Evolutionary conservation across 2,113 vertebrate species (phyloP).

Genomic region (Balaenoptera acutorostrata): DNA sequence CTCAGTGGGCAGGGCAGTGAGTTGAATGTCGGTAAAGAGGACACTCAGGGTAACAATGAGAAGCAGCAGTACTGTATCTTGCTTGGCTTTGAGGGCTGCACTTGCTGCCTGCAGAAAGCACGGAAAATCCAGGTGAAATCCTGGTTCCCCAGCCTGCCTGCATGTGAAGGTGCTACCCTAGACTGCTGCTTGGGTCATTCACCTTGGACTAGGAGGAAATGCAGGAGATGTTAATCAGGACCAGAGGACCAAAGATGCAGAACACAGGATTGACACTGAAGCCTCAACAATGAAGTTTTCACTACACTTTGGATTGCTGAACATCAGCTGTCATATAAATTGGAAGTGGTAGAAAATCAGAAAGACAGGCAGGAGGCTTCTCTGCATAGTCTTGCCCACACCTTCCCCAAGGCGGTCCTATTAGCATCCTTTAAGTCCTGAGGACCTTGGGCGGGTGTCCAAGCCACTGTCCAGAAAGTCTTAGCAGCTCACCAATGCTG

Average conservation of each 20-base stretch:
- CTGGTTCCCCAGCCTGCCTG: background rate
- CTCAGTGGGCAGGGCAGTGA: background rate
- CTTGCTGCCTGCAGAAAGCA: background rate
- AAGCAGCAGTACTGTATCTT: background rate
- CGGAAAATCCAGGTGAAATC: background rate
- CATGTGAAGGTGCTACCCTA: background rate
- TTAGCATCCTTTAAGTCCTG: background rate
- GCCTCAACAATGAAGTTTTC: background rate
- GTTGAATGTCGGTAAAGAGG: background rate
- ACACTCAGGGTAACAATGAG: background rate
- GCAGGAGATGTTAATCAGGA: background rate
- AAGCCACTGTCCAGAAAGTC: conserved; percentile 19
- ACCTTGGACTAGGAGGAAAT: background rate
- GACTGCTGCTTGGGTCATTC: background rate
- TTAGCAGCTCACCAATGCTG: background rate
- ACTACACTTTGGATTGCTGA: background rate
- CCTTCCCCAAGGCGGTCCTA: conserved; percentile 8
- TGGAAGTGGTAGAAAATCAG: conserved; percentile 18
- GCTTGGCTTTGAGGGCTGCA: background rate
- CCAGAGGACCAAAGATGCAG: background rate
- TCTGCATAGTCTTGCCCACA: background rate
- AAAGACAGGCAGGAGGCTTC: background rate
- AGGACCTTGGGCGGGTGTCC: conserved; percentile 16
- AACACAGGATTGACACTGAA: background rate
- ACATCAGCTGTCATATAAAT: conserved; percentile 12